These are phyloP conservation scores for Fregata magnificens DNA, from an alignment of 2,113 vertebrate species.

Conservation along the genomic window DNA sequence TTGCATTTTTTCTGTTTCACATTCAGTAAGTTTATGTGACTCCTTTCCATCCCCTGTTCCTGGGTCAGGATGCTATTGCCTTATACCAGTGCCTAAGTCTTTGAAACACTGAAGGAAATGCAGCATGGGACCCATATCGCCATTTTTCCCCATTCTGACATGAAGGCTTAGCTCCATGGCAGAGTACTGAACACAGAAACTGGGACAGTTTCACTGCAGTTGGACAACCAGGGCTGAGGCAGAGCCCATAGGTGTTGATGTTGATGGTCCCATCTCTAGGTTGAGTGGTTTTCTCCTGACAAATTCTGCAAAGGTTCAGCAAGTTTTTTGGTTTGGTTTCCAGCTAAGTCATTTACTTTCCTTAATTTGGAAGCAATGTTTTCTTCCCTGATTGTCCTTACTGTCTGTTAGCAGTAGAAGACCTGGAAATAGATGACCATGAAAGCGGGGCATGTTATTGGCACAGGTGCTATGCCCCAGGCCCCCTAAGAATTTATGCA, in stretches of 20 bases:
- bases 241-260: not conserved
- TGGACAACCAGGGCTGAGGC: not conserved
- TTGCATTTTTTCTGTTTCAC: not conserved
- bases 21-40: not conserved
- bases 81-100: not conserved
- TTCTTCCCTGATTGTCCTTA: not conserved
- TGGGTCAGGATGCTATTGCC: not conserved
- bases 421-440: not conserved
- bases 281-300: not conserved
- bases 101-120: not conserved
- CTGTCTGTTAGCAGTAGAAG: not conserved
- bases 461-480: not conserved
- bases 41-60: not conserved
- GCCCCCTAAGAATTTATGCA: not conserved
- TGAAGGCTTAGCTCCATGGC: not conserved
- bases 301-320: not conserved
- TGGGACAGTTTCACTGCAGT: not conserved
- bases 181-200: not conserved
- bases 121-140: not conserved
- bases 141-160: not conserved
- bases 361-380: not conserved
- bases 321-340: not conserved
- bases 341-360: not conserved
- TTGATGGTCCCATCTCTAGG: not conserved
- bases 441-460: not conserved